Evolutionary conservation across 2,797 vertebrate genomes (phyloP).

Genomic region (Dendrocincla tyrannina): DNA sequence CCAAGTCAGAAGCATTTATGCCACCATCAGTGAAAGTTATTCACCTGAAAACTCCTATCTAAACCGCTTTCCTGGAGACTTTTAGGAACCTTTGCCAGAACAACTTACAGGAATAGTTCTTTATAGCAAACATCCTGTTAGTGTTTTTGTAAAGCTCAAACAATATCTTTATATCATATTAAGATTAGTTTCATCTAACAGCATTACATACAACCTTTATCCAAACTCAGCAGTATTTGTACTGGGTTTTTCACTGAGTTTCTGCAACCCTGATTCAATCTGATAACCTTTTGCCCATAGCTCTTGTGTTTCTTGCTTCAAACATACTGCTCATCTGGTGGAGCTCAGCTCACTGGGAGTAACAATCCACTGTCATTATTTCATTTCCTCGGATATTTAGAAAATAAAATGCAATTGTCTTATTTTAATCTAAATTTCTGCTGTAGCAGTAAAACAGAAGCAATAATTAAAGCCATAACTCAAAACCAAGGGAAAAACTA

Average conservation of each 20-base stretch:
- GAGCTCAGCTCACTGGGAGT: background rate
- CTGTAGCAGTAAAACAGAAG: constrained; percentile 37
- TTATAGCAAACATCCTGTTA: background rate
- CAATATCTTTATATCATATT: background rate
- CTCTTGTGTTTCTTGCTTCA: background rate
- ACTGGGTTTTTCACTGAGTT: background rate
- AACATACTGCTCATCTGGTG: background rate
- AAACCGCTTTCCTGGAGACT: background rate
- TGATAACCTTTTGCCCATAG: background rate
- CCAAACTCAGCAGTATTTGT: background rate
- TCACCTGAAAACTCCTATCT: background rate
- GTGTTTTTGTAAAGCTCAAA: background rate
- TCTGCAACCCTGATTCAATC: background rate
- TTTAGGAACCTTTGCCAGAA: background rate
- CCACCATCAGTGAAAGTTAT: background rate
- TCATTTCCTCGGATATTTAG: constrained; percentile 30
- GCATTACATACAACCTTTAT: background rate
- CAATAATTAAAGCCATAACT: constrained; percentile 32
- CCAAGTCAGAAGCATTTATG: background rate
- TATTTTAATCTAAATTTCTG: constrained; percentile 40
- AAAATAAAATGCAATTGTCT: constrained; percentile 43
- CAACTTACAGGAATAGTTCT: background rate
- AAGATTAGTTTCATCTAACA: background rate
- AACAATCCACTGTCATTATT: constrained; percentile 30
- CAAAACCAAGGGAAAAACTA: background rate